A percentile compares a stretch with the other conserved stretches of the same genome.
Evolutionary conservation across 2,888 invertebrate species (phyloP).

Genomic region (Seira sanloemensis): DNA sequence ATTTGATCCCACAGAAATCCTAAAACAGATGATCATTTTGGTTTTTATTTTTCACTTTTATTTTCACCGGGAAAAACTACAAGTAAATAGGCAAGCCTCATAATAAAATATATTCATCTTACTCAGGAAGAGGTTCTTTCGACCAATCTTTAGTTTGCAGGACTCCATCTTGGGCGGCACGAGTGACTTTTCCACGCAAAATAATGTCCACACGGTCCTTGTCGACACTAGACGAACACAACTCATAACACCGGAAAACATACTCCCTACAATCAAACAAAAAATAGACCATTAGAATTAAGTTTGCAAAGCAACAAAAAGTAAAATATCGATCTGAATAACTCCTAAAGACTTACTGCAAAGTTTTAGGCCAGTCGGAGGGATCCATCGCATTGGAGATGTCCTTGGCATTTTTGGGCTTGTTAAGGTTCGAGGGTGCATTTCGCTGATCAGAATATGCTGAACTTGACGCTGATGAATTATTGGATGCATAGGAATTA

Average conservation of each 20-base stretch:
- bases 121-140: slow-evolving; percentile 90
- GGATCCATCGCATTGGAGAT: slow-evolving; percentile 58
- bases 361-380: slow-evolving; percentile 70
- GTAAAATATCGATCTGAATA: too few species aligned
- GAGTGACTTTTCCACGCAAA: slow-evolving; percentile 94
- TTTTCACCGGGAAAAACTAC: too few species aligned
- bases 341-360: slow-evolving; percentile 68
- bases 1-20: slow-evolving; percentile 71
- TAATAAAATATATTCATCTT: too few species aligned
- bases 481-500: slow-evolving; percentile 50
- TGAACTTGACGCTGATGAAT: slow-evolving; percentile 26
- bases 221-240: slow-evolving; percentile 90
- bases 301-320: background rate
- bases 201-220: slow-evolving; percentile 96
- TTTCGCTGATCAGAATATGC: slow-evolving; percentile 21
- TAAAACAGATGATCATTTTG: slow-evolving; percentile 42
- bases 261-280: slow-evolving; percentile 80
- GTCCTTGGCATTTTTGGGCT: slow-evolving; percentile 40
- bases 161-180: slow-evolving; percentile 91
- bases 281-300: background rate
- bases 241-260: slow-evolving; percentile 93
- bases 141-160: slow-evolving; percentile 96
- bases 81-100: too few species aligned
- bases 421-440: slow-evolving; percentile 18
- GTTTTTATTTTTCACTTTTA: too few species aligned